Evolutionary conservation across 2,797 vertebrate species (phyloP).

Genomic region (Oryzias sinensis): DNA sequence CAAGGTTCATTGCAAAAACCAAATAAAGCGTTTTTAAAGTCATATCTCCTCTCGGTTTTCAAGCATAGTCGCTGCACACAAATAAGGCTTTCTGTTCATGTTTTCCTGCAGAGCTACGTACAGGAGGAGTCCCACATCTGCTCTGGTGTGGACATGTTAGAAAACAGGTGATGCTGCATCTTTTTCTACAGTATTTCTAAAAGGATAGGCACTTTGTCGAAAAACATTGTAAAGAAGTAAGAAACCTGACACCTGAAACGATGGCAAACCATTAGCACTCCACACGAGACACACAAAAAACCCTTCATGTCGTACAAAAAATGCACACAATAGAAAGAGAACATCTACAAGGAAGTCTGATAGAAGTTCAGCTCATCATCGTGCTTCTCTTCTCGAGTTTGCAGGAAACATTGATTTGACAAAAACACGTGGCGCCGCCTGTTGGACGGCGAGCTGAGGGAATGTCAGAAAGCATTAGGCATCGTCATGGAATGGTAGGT

Average conservation of each 20-base stretch:
- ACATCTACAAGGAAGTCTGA: slow-evolving; percentile 67
- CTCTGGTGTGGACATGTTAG: slow-evolving; percentile 68
- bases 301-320: slow-evolving; percentile 77
- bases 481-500: slow-evolving; percentile 56
- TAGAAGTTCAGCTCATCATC: slow-evolving; percentile 50
- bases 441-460: slow-evolving; percentile 42
- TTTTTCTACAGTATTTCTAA: slow-evolving; percentile 81
- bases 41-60: slow-evolving; percentile 30
- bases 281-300: slow-evolving; percentile 66
- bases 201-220: slow-evolving; percentile 96
- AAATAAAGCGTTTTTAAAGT: slow-evolving; percentile 45
- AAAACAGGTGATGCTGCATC: slow-evolving; percentile 80
- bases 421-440: slow-evolving; percentile 34
- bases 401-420: slow-evolving; percentile 46
- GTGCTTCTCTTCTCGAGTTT: slow-evolving; percentile 46
- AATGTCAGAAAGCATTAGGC: slow-evolving; percentile 60
- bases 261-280: slow-evolving; percentile 76
- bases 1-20: slow-evolving; percentile 32
- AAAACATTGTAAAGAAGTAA: slow-evolving; percentile 83
- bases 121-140: slow-evolving; percentile 44
- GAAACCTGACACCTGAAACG: slow-evolving; percentile 81
- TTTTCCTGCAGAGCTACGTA: slow-evolving; percentile 65
- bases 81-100: slow-evolving; percentile 67
- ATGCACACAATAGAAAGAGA: slow-evolving; percentile 79
- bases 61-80: slow-evolving; percentile 49